A percentile compares a stretch with the other conserved stretches of the same genome.
Conservation (phyloP, 2,113 vertebrate species). For the Gallinago media region DNA sequence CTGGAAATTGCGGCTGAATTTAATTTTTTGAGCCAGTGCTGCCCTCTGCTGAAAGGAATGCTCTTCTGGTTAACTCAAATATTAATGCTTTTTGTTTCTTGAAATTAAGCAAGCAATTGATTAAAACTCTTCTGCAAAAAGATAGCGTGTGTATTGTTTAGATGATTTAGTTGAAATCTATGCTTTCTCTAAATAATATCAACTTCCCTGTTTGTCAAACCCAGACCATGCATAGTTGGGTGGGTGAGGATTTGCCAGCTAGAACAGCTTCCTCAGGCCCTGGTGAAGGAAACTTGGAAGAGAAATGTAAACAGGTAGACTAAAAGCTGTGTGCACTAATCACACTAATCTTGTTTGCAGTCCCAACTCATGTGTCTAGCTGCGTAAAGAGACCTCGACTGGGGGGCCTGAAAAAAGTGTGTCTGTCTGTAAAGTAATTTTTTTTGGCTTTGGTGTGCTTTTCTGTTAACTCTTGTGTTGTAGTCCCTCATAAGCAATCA, state of each 20-base stretch:
- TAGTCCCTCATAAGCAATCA: background rate
- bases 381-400: slow-evolving; percentile 16
- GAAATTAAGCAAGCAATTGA: background rate
- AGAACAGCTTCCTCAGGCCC: slow-evolving; percentile 87
- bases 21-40: background rate
- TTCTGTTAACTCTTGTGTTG: background rate
- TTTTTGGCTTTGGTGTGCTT: slow-evolving; percentile 30
- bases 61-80: background rate
- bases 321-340: slow-evolving; percentile 75
- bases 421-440: slow-evolving; percentile 22
- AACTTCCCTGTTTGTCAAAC: slow-evolving; percentile 80
- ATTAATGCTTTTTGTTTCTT: background rate
- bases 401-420: slow-evolving; percentile 15
- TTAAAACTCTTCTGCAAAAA: background rate
- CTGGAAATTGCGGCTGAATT: background rate
- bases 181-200: slow-evolving; percentile 41
- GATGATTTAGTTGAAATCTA: background rate
- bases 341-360: slow-evolving; percentile 74
- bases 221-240: slow-evolving; percentile 90
- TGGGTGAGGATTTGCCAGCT: slow-evolving; percentile 90
- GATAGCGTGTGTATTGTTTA: background rate
- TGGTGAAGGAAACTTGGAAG: slow-evolving; percentile 91
- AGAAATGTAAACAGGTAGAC: slow-evolving; percentile 97
- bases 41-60: background rate
- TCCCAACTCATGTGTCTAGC: slow-evolving; percentile 52